These are phyloP conservation scores for Pygoscelis antarcticus DNA, from an alignment of 2,113 vertebrate species.

Conservation along the genomic window DNA sequence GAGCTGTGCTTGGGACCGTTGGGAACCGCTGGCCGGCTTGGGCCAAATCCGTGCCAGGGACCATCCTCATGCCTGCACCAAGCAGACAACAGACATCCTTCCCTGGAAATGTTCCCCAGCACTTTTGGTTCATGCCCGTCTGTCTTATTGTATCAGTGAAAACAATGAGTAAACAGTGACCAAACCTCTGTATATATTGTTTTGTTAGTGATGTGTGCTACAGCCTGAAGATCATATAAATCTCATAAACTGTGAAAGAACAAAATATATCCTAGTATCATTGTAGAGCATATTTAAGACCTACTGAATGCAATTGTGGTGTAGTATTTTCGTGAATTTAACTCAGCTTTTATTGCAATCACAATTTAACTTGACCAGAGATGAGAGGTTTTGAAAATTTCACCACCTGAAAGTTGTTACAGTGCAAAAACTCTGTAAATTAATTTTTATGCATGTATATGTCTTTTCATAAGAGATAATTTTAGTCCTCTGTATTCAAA, in stretches of 20 bases:
- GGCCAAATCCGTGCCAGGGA: background rate
- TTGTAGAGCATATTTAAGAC: background rate
- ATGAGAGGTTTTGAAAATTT: background rate
- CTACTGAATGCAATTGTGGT: background rate
- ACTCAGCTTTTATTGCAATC: background rate
- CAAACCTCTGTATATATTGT: background rate
- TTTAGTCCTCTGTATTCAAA: background rate
- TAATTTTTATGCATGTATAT: background rate
- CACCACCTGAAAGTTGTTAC: background rate
- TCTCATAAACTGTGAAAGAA: background rate
- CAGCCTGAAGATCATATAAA: background rate
- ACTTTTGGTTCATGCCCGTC: background rate
- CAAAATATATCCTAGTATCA: background rate
- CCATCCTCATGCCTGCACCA: background rate
- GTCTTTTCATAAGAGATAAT: background rate
- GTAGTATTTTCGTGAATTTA: background rate
- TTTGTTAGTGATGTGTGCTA: background rate
- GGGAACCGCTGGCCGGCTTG: rapidly evolving
- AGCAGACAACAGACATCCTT: background rate
- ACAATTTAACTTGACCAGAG: background rate
- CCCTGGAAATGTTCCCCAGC: background rate
- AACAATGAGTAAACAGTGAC: background rate
- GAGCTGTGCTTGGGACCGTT: background rate
- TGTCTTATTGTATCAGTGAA: background rate
- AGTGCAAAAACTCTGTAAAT: background rate